Conservation (phyloP, 1,140 invertebrate genomes). For the Procambarus virginalis region DNA sequence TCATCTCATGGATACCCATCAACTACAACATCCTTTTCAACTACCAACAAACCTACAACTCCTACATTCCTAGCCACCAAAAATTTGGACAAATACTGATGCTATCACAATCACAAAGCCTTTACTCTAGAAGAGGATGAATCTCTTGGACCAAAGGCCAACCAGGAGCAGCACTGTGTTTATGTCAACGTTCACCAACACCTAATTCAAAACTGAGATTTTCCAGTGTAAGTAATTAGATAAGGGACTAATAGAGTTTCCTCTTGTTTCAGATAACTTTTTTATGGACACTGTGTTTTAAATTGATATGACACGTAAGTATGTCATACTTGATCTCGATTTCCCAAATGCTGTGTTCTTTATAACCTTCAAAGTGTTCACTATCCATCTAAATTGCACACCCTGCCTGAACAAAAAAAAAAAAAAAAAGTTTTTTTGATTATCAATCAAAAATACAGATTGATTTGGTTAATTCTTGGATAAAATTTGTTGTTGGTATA, state of each 20-base stretch:
- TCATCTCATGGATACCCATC: conserved; percentile 29
- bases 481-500: not conserved
- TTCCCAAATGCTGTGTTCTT: no score
- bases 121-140: conserved; percentile 98
- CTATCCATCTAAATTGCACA: no score
- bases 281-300: no score
- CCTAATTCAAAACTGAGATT: conserved; percentile 94
- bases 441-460: not conserved
- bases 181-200: conserved; percentile 97
- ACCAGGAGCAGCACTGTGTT: conserved; percentile 96
- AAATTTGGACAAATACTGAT: conserved; percentile 45
- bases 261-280: no score
- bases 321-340: no score
- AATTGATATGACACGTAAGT: no score
- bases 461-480: not conserved
- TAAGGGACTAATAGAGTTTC: no score
- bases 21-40: conserved; percentile 37
- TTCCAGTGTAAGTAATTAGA: no score
- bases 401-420: no score
- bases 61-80: no score
- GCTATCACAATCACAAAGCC: conserved; percentile 74
- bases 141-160: conserved; percentile 90
- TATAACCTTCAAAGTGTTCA: no score
- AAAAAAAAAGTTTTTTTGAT: no score
- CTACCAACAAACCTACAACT: conserved; percentile 44